Percentiles rank a stretch among this genome's conserved stretches.
Evolutionary conservation across 1,140 invertebrate species (phyloP).

Genomic region (Trachymyrmex septentrionalis): DNA sequence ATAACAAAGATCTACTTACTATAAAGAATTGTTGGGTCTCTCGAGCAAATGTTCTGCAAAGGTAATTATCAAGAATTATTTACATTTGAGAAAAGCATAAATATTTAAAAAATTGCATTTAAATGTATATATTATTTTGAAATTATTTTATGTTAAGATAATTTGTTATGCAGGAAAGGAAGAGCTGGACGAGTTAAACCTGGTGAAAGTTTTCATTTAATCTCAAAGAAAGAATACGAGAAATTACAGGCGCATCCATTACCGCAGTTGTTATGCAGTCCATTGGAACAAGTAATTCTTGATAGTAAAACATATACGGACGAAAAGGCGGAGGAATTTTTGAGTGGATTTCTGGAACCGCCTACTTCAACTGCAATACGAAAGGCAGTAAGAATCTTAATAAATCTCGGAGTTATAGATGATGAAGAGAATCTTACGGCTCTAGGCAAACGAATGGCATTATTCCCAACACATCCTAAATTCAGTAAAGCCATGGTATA

Average conservation of each 20-base stretch:
- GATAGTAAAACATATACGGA: conserved; percentile 87
- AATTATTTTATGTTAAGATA: not conserved
- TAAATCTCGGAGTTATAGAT: conserved; percentile 87
- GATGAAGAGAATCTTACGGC: conserved; percentile 87
- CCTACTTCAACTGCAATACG: conserved; percentile 84
- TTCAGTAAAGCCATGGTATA: conserved; percentile 87
- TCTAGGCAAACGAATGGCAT: conserved; percentile 87
- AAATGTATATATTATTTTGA: not conserved
- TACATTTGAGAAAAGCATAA: not conserved
- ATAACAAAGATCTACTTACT: conserved; percentile 68
- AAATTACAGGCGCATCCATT: conserved; percentile 86
- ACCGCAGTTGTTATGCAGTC: conserved; percentile 89
- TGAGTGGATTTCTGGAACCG: conserved; percentile 87
- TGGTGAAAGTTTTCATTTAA: conserved; percentile 93
- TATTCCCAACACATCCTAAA: conserved; percentile 87
- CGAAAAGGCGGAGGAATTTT: conserved; percentile 86
- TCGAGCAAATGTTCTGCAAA: conserved; percentile 89
- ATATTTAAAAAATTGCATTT: not conserved
- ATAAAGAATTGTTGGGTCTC: conserved; percentile 86
- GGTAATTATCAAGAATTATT: conserved; percentile 78
- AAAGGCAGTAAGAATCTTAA: conserved; percentile 86
- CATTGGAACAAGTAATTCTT: conserved; percentile 89
- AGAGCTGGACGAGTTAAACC: conserved; percentile 90
- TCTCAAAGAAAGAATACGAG: conserved; percentile 86
- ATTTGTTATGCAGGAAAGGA: conserved; percentile 85